Evolutionary conservation across 2,113 vertebrate genomes (phyloP).

Genomic region (Caretta caretta): DNA sequence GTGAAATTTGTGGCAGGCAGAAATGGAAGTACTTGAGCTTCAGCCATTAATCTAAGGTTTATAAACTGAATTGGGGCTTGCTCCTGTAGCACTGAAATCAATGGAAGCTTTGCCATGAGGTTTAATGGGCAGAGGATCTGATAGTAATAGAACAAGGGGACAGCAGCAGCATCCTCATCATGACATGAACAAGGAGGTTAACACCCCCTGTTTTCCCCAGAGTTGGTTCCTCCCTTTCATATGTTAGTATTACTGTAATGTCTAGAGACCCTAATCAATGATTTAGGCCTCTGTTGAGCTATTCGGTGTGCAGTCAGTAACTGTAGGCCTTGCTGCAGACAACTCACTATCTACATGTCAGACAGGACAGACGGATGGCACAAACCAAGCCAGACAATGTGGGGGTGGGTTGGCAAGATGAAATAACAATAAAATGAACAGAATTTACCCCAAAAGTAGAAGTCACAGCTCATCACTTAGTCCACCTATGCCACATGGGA

Average conservation of each 20-base stretch:
- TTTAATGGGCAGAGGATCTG: not conserved
- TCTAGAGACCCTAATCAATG: not conserved
- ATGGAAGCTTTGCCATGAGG: not conserved
- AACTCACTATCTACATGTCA: not conserved
- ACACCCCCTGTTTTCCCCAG: rapidly evolving
- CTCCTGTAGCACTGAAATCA: not conserved
- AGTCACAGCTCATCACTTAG: not conserved
- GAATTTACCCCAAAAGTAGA: not conserved
- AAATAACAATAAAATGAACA: not conserved
- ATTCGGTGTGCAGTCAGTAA: rapidly evolving
- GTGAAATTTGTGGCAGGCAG: not conserved
- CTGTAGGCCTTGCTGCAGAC: not conserved
- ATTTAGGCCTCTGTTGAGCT: rapidly evolving
- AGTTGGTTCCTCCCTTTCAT: not conserved
- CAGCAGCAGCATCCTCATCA: not conserved
- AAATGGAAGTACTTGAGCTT: not conserved
- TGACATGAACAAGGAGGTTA: not conserved
- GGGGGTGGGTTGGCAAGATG: not conserved
- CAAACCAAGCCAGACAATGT: not conserved
- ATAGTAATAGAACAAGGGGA: not conserved
- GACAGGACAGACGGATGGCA: not conserved
- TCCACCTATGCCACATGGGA: not conserved
- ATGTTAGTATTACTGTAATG: rapidly evolving
- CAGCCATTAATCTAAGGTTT: not conserved
- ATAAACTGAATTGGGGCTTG: not conserved